Evolutionary conservation across 2,888 invertebrate species (phyloP), one percentile per base, ranked within the genome.

Genomic region (Sicus ferrugineus): DNA sequence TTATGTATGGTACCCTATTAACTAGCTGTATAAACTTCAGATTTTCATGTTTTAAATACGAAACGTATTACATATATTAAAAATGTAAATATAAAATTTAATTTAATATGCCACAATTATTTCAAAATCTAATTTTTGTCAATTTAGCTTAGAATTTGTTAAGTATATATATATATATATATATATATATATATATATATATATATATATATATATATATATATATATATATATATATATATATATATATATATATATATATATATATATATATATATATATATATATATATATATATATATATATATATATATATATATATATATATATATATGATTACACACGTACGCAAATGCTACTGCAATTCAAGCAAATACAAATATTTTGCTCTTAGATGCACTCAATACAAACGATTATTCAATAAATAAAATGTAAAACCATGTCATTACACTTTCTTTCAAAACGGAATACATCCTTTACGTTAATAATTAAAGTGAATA

Each of bases 331-430:
- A 72, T 52, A 70, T 72, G 72, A 56, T 64, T 67, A 68, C 65
- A 73, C 67, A 70, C 64, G 68, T 70, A 70, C 67, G 68, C 70
- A 72, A 69, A 59, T 70, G 72, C 63, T 70, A 71, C 74, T 67
- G 67, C 50, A 70, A 67, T 62, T 65, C 34, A 79, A 78, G 74
- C 70, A 74, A 73, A 70, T 4, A 73, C 70, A 63, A 77, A 77
- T 75, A 82, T 83, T 83, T 81, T 80, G 81, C 81, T 83, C 81
- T 79, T 83, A 82, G 81, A 80, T 79, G 83, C 81, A 82, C 81
- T 80, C 80, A 83, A 75, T 77, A 78, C 79, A 77, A 81, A 79
- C 48, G 48, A 80, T 80, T 81, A 81, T 79, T 76, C 81, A 81
- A 80, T 80, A 81, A 75, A 77, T 74, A 70, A n/a, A n/a, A n/a